Evolutionary conservation across 2,888 invertebrate species (phyloP).

Genomic region (Lycia hirtaria): DNA sequence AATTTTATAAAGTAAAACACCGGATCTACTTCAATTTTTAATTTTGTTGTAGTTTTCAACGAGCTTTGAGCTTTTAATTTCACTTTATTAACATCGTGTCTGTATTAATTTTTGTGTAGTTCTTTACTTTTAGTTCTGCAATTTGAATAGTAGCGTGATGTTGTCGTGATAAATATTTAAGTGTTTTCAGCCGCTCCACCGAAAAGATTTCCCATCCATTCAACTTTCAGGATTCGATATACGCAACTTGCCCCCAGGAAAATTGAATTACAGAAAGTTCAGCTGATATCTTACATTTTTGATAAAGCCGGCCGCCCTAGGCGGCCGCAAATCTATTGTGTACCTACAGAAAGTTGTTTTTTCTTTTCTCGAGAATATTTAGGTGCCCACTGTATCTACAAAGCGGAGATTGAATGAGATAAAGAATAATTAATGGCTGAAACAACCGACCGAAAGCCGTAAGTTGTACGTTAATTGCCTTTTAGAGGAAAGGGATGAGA

Average conservation of each 20-base stretch:
- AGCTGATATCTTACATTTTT: conserved; percentile 38
- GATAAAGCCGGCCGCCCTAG: conserved; percentile 33
- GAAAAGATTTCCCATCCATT: conserved; percentile 16
- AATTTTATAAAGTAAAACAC: conserved; percentile 47
- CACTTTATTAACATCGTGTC: not conserved
- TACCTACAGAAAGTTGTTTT: conserved; percentile 34
- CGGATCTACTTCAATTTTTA: conserved; percentile 45
- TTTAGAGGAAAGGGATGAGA: conserved; percentile 53
- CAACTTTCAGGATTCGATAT: conserved; percentile 31
- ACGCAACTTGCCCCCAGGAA: conserved; percentile 32
- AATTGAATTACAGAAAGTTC: conserved; percentile 39
- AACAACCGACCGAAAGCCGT: conserved; percentile 41
- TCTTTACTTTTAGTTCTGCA: not conserved
- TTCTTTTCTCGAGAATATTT: conserved; percentile 23
- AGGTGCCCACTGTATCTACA: conserved; percentile 21
- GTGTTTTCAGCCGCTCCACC: conserved; percentile 5
- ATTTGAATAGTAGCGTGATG: not conserved
- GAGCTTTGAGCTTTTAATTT: not conserved
- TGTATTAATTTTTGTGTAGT: not conserved
- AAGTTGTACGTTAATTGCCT: conserved; percentile 48
- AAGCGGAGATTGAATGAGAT: conserved; percentile 33
- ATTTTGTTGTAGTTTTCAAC: conserved; percentile 37
- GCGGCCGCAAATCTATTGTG: conserved; percentile 31
- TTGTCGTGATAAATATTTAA: not conserved
- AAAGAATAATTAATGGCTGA: conserved; percentile 39